Evolutionary conservation across 2,797 vertebrate species (phyloP).

Genomic region (Perodicticus potto): DNA sequence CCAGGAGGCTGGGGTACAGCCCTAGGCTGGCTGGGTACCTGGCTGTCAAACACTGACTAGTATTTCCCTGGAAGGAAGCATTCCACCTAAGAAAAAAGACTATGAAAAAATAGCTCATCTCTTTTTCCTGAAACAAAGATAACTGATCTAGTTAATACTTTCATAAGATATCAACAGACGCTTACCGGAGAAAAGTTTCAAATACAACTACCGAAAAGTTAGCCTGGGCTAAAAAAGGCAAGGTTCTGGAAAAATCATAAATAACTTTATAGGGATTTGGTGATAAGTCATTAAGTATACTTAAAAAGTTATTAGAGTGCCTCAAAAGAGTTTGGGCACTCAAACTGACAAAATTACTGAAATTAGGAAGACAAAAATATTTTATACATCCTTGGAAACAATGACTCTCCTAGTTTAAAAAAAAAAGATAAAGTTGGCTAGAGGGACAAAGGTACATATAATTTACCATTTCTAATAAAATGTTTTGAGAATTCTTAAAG

Average conservation of each 20-base stretch:
- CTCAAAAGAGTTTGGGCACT: background rate
- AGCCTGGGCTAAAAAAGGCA: background rate
- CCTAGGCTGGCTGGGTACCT: background rate
- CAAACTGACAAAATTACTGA: conserved; percentile 44
- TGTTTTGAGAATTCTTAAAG: conserved; percentile 32
- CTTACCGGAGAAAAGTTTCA: conserved; percentile 32
- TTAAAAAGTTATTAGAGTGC: background rate
- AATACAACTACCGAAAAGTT: conserved; percentile 29
- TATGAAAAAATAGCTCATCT: background rate
- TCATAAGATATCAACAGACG: conserved; percentile 25
- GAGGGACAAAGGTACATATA: background rate
- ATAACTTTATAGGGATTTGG: conserved; percentile 35
- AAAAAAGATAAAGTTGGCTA: background rate
- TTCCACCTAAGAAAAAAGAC: background rate
- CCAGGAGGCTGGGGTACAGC: background rate
- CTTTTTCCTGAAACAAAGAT: background rate
- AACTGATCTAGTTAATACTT: background rate
- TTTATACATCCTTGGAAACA: background rate
- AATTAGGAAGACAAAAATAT: conserved; percentile 21
- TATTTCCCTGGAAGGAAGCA: background rate
- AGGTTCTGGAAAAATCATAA: background rate
- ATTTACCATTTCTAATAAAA: conserved; percentile 21
- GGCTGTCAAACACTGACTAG: background rate
- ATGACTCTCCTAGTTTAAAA: conserved; percentile 35
- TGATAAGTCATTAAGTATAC: conserved; percentile 11